Evolutionary conservation across 1,140 invertebrate genomes (phyloP), one percentile per base, ranked within the genome.

Genomic region (Neodiprion fabricii): DNA sequence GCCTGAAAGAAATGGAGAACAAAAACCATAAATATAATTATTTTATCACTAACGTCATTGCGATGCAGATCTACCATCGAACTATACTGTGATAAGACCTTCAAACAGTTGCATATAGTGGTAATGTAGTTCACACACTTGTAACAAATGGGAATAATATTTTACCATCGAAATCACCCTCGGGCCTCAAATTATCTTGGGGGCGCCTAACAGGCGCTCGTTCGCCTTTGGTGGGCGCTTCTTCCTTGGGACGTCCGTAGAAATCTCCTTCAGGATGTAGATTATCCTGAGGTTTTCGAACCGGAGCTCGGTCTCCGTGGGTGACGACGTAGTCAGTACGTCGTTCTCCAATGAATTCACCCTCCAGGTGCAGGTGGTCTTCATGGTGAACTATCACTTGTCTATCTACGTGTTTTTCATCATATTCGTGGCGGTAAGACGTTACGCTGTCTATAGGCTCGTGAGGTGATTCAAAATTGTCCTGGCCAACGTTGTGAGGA

Each of bases 361-460:
- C 91, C 71, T 91, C 91, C 14, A 89, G 81, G 28, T 89, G 89
- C 7, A 92, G 82, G 76, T 92, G 89, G 76, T 91, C 91, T 73
- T 89, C 81, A 23, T 86, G 84, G 68, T 85, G 84, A 75, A 84
- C 85, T 47, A 75, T 81, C 14, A 77, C 77, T 72, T 85, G 84
- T 21, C 85, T 82, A 17, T 90, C 89, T 14, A 91, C 90, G 72
- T 90, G 90, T 78, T 93, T 93, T 81, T 92, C 90, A 75, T 92
- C 90, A 81, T 91, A 93, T 79, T 93, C 92, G 75, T 91, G 86
- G 68, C 89, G 89, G 82, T 94, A 93, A 12, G 92, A 92, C 73
- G 91, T 91, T 17, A 90, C 89, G 0, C 82, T 72, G 9, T 86
- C 82, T 73, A 92, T 85, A n/a, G 86, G 88, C 76, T 91, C 88